Conservation (phyloP, 2,888 invertebrate species). For the Trichogramma evanescens region DNA sequence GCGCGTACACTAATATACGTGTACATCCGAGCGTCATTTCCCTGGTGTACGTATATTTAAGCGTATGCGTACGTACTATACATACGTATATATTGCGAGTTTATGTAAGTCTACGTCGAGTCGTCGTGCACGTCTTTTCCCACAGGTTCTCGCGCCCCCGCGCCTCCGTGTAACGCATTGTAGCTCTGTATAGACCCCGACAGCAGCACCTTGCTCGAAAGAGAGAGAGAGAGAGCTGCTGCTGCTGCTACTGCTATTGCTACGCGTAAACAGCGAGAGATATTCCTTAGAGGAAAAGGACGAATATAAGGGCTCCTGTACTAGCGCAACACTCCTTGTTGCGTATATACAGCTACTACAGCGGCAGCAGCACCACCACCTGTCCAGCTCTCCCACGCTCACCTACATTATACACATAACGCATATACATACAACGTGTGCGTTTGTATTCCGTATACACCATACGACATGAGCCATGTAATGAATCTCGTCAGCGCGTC, state of each 20-base stretch:
- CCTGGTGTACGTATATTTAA: too few species aligned
- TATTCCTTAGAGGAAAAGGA: slow-evolving; percentile 8
- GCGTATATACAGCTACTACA: slow-evolving; percentile 8
- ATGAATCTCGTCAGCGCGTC: too few species aligned
- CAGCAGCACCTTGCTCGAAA: slow-evolving; percentile 7
- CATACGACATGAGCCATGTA: too few species aligned
- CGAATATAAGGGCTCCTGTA: background rate
- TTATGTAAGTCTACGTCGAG: background rate
- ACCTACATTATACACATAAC: background rate
- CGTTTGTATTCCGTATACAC: too few species aligned
- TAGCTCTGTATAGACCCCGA: too few species aligned
- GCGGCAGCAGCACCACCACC: slow-evolving; percentile 32
- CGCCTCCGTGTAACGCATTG: slow-evolving; percentile 24
- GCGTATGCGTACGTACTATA: background rate
- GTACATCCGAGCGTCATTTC: too few species aligned
- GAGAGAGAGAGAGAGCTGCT: too few species aligned
- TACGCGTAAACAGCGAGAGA: too few species aligned
- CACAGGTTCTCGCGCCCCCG: slow-evolving; percentile 35
- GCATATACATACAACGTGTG: too few species aligned
- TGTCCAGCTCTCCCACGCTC: slow-evolving; percentile 45
- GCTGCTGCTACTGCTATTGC: background rate
- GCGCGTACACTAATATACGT: too few species aligned
- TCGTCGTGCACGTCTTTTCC: slow-evolving; percentile 28
- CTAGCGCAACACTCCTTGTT: too few species aligned
- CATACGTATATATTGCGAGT: slow-evolving; percentile 18